phyloP scores from a whole-genome alignment of 2,113 vertebrate species.

The Cyprinodon brontotheroides region DNA sequence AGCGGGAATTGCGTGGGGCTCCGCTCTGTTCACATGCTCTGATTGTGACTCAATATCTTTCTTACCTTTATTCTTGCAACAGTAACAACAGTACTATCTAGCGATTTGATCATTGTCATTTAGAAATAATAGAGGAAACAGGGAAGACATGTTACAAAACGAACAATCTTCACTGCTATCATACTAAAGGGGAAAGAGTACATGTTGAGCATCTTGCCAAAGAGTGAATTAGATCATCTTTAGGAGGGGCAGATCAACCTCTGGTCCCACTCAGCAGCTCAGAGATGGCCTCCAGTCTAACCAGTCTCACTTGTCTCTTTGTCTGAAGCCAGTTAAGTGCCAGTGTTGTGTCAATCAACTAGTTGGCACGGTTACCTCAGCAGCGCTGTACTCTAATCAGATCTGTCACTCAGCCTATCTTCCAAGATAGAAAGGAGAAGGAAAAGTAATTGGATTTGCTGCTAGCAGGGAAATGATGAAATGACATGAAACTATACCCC shows the following conservation, averaged over 20 bases:
- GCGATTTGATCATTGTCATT: not conserved
- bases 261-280: constrained; percentile 41
- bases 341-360: constrained; percentile 63
- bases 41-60: constrained; percentile 1
- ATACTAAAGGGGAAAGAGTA: constrained; percentile 3
- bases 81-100: not conserved
- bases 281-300: constrained; percentile 46
- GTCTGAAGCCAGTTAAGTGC: constrained; percentile 53
- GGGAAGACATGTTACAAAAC: not conserved
- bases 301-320: constrained; percentile 48
- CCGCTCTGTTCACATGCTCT: too few relatives aligned
- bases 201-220: constrained; percentile 9
- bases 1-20: too few relatives aligned
- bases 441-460: constrained; percentile 75
- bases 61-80: constrained; percentile 12
- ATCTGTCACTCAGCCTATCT: constrained; percentile 72
- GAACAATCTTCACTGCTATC: not conserved
- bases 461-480: constrained; percentile 75
- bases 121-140: not conserved
- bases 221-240: constrained; percentile 21
- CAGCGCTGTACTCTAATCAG: constrained; percentile 48
- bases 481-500: constrained; percentile 66
- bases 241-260: constrained; percentile 35
- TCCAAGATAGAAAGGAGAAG: constrained; percentile 65
- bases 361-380: constrained; percentile 62